These are phyloP conservation scores for Metaphire vulgaris DNA, from an alignment of 1,140 invertebrate species.

Conservation along the genomic window DNA sequence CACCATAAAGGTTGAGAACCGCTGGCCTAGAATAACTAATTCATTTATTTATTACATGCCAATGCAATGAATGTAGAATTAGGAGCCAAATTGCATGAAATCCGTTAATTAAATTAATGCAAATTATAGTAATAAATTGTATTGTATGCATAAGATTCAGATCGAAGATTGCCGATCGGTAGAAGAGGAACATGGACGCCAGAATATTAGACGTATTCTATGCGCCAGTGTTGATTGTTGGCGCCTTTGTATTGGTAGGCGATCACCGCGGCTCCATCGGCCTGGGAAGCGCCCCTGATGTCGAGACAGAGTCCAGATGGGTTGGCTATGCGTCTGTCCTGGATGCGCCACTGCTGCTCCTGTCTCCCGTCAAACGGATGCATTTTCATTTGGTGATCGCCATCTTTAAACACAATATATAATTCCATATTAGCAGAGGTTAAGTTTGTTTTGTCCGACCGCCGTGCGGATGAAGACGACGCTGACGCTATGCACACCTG, in stretches of 20 bases:
- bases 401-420: neutral
- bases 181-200: neutral
- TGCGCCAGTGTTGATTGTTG: conserved; percentile 13
- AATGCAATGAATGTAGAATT: too few relatives aligned
- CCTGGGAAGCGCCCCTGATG: conserved; percentile 15
- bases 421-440: too few relatives aligned
- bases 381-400: conserved; percentile 9
- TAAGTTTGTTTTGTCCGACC: too few relatives aligned
- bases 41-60: too few relatives aligned
- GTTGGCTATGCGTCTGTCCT: neutral
- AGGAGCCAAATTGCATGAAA: too few relatives aligned
- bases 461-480: too few relatives aligned
- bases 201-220: conserved; percentile 6
- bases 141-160: neutral
- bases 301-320: neutral
- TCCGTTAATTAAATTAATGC: too few relatives aligned
- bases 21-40: too few relatives aligned
- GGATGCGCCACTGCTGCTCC: neutral
- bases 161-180: neutral
- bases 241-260: conserved; percentile 11
- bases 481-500: too few relatives aligned
- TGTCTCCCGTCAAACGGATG: neutral
- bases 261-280: conserved; percentile 8
- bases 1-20: too few relatives aligned
- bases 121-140: neutral